A percentile compares a stretch with the other conserved stretches of the same genome.
phyloP scores from a whole-genome alignment of 2,797 vertebrate genomes.

The Gymnothorax javanicus region DNA sequence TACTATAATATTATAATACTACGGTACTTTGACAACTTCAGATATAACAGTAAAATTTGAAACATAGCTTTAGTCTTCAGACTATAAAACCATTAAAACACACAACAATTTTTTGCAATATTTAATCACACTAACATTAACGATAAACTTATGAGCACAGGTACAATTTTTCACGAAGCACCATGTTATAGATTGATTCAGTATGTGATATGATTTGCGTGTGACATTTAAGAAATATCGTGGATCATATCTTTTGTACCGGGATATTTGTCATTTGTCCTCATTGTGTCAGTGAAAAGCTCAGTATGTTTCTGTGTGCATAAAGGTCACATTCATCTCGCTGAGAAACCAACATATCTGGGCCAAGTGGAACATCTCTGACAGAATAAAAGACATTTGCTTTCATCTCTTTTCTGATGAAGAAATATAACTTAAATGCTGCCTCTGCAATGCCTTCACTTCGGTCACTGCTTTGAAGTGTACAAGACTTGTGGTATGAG shows the following conservation, averaged over 20 bases:
- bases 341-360: not conserved
- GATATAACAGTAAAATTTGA: not conserved
- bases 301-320: not conserved
- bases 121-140: not conserved
- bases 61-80: not conserved
- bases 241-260: not conserved
- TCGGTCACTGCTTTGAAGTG: not conserved
- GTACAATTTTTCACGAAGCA: not conserved
- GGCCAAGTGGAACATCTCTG: not conserved
- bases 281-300: not conserved
- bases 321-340: not conserved
- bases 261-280: not conserved
- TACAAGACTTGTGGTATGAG: not conserved
- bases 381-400: not conserved
- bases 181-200: not conserved
- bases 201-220: not conserved
- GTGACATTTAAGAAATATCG: not conserved
- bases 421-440: not conserved
- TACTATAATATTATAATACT: too few relatives aligned
- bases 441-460: not conserved
- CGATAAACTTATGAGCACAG: not conserved
- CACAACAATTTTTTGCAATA: not conserved
- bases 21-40: too few relatives aligned
- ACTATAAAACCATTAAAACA: not conserved
- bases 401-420: not conserved